Evolutionary conservation across 2,888 invertebrate species (phyloP).

Genomic region (Ceratothoa steindachneri): DNA sequence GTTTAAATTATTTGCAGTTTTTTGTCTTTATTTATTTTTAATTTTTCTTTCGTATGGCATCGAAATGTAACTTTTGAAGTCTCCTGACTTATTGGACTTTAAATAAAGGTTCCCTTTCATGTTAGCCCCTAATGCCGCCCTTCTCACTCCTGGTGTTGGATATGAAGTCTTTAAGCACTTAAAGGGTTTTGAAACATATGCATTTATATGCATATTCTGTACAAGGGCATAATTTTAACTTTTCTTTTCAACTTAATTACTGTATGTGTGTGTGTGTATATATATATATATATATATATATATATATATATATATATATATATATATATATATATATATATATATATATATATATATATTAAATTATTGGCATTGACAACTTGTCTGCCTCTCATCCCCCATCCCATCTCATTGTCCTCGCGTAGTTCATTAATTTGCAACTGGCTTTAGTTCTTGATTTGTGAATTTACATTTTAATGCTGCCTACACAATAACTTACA

Average conservation of each 20-base stretch:
- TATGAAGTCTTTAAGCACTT: too few species aligned
- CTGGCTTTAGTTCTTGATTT: neutral
- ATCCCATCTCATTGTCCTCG: too few species aligned
- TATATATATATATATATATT: neutral
- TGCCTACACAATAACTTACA: too few species aligned
- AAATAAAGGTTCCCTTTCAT: too few species aligned
- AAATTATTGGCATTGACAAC: too few species aligned
- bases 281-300: slow-evolving; percentile 3
- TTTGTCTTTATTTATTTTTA: slow-evolving; percentile 2
- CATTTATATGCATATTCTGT: neutral
- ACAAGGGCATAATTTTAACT: neutral
- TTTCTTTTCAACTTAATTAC: neutral
- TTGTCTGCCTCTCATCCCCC: too few species aligned
- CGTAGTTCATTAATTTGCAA: too few species aligned
- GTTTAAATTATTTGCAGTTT: neutral
- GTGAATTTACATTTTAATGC: neutral
- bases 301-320: neutral
- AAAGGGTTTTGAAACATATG: neutral
- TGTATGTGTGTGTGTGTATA: neutral
- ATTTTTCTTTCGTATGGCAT: neutral
- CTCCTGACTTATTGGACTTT: too few species aligned
- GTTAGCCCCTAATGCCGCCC: too few species aligned
- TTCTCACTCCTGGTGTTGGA: too few species aligned
- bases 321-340: slow-evolving; percentile 13
- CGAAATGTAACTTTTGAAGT: neutral